Base-by-base conservation (phyloP, 2,797 vertebrate genomes). In the Picus viridis region DNA sequence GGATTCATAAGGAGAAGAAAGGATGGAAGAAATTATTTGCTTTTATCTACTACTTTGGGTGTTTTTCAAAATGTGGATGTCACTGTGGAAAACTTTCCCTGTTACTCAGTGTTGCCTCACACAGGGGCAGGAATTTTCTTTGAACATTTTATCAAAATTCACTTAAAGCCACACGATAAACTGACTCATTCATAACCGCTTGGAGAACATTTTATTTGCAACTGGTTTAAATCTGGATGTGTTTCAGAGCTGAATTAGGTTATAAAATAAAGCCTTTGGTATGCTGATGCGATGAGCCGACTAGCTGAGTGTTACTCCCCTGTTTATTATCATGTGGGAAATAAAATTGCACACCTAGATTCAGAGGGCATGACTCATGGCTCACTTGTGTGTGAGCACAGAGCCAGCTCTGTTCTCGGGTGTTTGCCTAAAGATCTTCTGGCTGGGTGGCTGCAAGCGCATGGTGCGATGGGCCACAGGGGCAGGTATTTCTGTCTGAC, bases 261-360 rank as follows among this genome's bases (percentile, higher is more conserved):
- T 94, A 92, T 86, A 92, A 95, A 95, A 92, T 53, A 88, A 88
- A 95, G 85, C 64, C 85, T 96, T 95, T 96, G 94, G 94, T 94
- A 92, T 94, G 94, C 84, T 94, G 92, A 93, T 96, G 88, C 24
- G 90, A 94, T 93, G 89, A 90, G 64, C 74, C 0, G 26, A 82
- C 89, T 83, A 91, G 83, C 57, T 95, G 83, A 93, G 85, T 1
- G 0, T 62, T 80, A 64, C 83, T 92, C 70, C 58, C 45, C 83
- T 89, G 39, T 91, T 91, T 93, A 93, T 88, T 94, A 91, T 93
- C 87, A 92, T 91, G 93, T 86, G 94, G 90, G 89, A 94, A 96
- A 93, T 68, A 89, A 91, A 96, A 86, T 83, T 3, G 6, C 92
- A 82, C 58, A 79, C 90, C 73, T 92, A 84, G 89, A 92, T 96